Conservation (phyloP, 2,888 invertebrate genomes). For the Apotomis betuletana region DNA sequence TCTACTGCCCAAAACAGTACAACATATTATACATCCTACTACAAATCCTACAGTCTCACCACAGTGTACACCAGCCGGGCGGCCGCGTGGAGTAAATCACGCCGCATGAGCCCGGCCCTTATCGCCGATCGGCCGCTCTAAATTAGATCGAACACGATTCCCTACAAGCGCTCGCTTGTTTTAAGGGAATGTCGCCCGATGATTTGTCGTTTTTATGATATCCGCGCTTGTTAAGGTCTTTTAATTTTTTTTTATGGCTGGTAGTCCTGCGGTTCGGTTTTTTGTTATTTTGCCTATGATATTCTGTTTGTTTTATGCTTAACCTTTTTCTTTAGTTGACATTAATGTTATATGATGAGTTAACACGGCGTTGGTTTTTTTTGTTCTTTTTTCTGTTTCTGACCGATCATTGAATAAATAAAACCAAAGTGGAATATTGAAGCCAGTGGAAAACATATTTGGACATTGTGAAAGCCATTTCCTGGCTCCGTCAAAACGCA, state of each 20-base stretch:
- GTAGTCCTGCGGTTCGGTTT: constrained; percentile 37
- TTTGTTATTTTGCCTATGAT: constrained; percentile 20
- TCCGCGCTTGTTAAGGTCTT: constrained; percentile 46
- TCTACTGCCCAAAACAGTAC: too few species aligned
- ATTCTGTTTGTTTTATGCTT: constrained; percentile 9
- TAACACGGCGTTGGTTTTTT: too few species aligned
- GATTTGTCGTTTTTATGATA: constrained; percentile 65
- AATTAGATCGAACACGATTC: constrained; percentile 67
- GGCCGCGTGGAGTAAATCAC: constrained; percentile 66
- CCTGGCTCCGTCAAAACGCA: constrained; percentile 11
- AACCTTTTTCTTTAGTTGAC: constrained; percentile 20
- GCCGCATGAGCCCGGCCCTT: constrained; percentile 64
- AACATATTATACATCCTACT: neutral
- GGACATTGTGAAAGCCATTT: constrained; percentile 16
- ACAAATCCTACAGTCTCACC: constrained; percentile 27
- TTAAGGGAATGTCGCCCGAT: constrained; percentile 52
- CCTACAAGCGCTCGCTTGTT: constrained; percentile 47
- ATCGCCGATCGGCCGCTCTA: constrained; percentile 63
- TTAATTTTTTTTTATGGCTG: constrained; percentile 44
- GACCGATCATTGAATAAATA: neutral
- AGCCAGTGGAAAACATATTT: neutral
- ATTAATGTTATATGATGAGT: constrained; percentile 5
- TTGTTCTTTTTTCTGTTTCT: too few species aligned
- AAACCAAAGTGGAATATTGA: neutral
- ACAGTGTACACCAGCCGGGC: constrained; percentile 31